Evolutionary conservation across 1,140 invertebrate genomes (phyloP).

Genomic region (Wiebesia pumilae): DNA sequence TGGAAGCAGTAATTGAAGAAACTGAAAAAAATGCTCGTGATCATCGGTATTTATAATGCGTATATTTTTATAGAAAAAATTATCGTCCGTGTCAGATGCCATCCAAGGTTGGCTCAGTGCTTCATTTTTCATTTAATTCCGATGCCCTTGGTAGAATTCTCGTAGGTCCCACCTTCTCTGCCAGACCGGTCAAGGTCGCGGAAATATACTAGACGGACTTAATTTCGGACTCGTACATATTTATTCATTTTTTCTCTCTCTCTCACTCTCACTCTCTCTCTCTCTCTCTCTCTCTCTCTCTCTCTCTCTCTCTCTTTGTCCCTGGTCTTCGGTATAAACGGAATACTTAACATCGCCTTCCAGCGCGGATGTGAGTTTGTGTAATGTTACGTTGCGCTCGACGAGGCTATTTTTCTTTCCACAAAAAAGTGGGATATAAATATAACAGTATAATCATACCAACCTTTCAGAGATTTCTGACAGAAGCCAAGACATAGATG

Average conservation of each 20-base stretch:
- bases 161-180: conserved; percentile 1
- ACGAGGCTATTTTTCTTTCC: not conserved
- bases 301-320: too few species aligned
- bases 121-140: conserved; percentile 3
- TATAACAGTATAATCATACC: not conserved
- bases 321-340: not conserved
- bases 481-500: conserved; percentile 5
- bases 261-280: not conserved
- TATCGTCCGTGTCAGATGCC: not conserved
- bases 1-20: not conserved
- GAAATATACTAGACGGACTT: not conserved
- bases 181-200: conserved; percentile 26
- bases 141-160: conserved; percentile 23
- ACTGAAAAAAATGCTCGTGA: not conserved
- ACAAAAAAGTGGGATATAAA: not conserved
- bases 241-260: not conserved
- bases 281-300: too few species aligned
- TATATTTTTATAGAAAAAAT: not conserved
- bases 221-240: not conserved
- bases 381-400: not conserved
- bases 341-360: not conserved
- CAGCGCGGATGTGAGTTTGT: not conserved
- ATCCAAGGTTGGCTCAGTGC: conserved; percentile 1
- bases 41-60: not conserved
- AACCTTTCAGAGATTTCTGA: not conserved